phyloP scores from a whole-genome alignment of 2,113 vertebrate species.

The Polypterus senegalus region DNA sequence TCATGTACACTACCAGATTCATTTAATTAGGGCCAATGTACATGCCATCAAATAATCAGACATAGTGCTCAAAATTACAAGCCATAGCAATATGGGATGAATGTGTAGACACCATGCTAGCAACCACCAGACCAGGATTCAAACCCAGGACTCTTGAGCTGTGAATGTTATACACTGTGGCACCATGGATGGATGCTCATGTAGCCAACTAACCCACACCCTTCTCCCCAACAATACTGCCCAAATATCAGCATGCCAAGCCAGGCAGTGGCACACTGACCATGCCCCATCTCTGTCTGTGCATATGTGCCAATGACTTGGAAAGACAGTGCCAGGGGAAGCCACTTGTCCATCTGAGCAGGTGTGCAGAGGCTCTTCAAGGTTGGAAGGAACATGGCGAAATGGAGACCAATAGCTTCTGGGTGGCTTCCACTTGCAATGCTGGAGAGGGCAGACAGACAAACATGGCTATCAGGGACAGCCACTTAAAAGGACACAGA shows the following conservation, averaged over 20 bases:
- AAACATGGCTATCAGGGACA: neutral
- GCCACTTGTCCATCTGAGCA: conserved; percentile 78
- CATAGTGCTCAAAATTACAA: too few relatives aligned
- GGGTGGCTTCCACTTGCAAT: conserved; percentile 5
- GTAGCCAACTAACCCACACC: neutral
- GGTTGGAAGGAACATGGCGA: conserved; percentile 79
- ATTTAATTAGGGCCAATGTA: too few relatives aligned
- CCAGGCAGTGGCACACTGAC: conserved; percentile 59
- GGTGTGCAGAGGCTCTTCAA: conserved; percentile 62
- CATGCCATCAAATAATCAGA: too few relatives aligned
- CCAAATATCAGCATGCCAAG: too few relatives aligned
- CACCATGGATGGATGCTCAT: neutral
- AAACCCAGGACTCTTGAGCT: too few relatives aligned
- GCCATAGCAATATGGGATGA: too few relatives aligned
- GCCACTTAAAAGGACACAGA: too few relatives aligned
- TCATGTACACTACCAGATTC: too few relatives aligned
- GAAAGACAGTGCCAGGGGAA: conserved; percentile 49
- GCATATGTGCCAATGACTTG: conserved; percentile 82
- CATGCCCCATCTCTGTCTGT: conserved; percentile 92
- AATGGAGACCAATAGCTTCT: conserved; percentile 66
- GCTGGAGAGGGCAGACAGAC: conserved; percentile 24
- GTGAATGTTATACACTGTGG: neutral
- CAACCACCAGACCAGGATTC: too few relatives aligned
- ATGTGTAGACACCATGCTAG: too few relatives aligned
- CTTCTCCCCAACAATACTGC: too few relatives aligned